Evolutionary conservation across 53 echinoderm and acorn worm genomes (phyloP), one percentile per base, ranked within the genome.

Genomic region (Patiria pectinifera): DNA sequence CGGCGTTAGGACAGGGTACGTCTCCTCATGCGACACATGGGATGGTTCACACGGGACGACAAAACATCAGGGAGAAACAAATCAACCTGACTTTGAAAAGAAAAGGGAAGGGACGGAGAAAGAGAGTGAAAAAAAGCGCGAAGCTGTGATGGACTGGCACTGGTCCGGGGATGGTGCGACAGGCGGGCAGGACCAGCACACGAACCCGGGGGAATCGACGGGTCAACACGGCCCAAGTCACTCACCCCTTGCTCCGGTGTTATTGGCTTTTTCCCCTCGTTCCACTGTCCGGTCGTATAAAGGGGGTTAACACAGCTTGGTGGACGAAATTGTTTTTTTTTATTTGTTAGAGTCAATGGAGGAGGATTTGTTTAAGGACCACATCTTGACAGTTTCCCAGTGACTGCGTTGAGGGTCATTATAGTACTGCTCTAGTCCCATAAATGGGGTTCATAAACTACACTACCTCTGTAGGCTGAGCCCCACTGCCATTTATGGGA

Each of bases 201-300:
- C 66, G 19, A 11, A 63, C 85, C 21, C 85, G 59, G 23, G 62
- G 85, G 85, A 85, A 24, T 69, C 19, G 66, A 24, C n/a, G 85
- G 66, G 85, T 85, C 70, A 85, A 85, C 66, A 85, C 69, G 69
- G 70, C 43, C 53, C 85, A 69, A 62, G 85, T 85, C 85, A 69
- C 18, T 85, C 62, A 85, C 85, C 85, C 16, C 69, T 44, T 6
- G 7, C 23, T 85, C 66, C 85, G 66, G 13, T 66, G 66, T 66
- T 66, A 14, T 66, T 66, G 9, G 9, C 60, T 66, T 53, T 53
- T 6, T 53, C 2, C 8, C 2, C 3, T 18, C 3, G 12, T 66
- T 66, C 66, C 3, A 3, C 12, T 66, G 66, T 18, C 66, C 66
- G 66, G 66, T 66, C 66, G 2, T 66, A 53, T 53, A 35, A 35